These are phyloP conservation scores for Caenorhabditis zanzibari DNA, from an alignment of 2,888 invertebrate genomes.

Conservation along the genomic window DNA sequence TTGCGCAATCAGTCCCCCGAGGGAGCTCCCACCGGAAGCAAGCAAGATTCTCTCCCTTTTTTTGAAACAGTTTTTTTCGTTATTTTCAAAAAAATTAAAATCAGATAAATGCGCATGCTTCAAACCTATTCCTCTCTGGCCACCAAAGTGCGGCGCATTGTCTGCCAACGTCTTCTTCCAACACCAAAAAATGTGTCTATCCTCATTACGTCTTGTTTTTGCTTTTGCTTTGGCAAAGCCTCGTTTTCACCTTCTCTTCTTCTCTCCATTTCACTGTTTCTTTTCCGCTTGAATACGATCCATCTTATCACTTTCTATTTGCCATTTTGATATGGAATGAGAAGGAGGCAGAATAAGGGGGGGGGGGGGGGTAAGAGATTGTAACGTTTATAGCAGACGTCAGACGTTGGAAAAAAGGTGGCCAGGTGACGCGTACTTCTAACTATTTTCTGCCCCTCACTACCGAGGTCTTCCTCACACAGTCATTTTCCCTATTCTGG, in stretches of 20 bases:
- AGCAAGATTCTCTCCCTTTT: no score
- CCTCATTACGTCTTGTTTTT: constrained; percentile 63
- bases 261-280: constrained; percentile 35
- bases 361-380: constrained; percentile 32
- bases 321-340: constrained; percentile 62
- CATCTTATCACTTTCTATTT: constrained; percentile 66
- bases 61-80: not conserved
- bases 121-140: not conserved
- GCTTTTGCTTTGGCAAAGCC: constrained; percentile 43
- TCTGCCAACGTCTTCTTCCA: constrained; percentile 25
- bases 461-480: constrained; percentile 31
- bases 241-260: constrained; percentile 31
- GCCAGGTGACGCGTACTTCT: constrained; percentile 63
- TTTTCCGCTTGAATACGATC: constrained; percentile 58
- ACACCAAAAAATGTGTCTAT: constrained; percentile 50
- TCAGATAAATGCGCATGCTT: constrained; percentile 35
- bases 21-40: constrained; percentile 36
- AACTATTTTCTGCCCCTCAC: constrained; percentile 44
- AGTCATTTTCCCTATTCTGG: constrained; percentile 55
- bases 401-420: constrained; percentile 55
- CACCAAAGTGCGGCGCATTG: constrained; percentile 16
- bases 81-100: constrained; percentile 8
- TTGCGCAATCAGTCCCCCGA: constrained; percentile 42
- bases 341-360: constrained; percentile 31
- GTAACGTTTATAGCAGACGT: constrained; percentile 57